Conservation (phyloP, 2,113 vertebrate genomes). For the Seriola aureovittata region DNA sequence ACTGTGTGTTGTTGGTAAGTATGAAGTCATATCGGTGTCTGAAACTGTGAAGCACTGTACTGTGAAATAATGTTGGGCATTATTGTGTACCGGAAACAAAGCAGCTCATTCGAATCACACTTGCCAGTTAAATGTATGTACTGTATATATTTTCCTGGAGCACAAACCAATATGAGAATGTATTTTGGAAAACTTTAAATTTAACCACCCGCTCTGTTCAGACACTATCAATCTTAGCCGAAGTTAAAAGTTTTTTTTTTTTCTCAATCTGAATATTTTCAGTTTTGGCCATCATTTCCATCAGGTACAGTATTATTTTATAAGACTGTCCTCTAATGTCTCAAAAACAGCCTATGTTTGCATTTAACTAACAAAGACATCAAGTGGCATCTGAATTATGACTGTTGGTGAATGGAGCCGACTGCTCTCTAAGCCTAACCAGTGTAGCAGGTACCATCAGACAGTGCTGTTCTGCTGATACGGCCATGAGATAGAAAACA, state of each 20-base stretch:
- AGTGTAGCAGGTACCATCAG: neutral
- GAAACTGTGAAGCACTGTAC: neutral
- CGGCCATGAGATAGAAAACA: no score
- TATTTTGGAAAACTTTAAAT: no score
- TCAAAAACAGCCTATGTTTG: neutral
- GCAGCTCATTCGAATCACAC: conserved; percentile 15
- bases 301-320: neutral
- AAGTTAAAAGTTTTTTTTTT: no score
- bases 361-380: no score
- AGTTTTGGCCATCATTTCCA: neutral
- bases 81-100: conserved; percentile 4
- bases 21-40: conserved; percentile 7
- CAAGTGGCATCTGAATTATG: no score
- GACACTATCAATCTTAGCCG: no score
- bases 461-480: neutral
- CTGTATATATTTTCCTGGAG: neutral
- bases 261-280: neutral
- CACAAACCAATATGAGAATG: no score
- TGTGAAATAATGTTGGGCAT: conserved; percentile 17
- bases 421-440: no score
- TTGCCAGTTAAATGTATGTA: neutral
- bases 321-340: neutral
- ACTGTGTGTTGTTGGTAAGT: conserved; percentile 33
- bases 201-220: no score
- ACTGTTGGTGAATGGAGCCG: no score